Evolutionary conservation across 2,797 vertebrate genomes (phyloP).

Genomic region (Melopsittacus undulatus): DNA sequence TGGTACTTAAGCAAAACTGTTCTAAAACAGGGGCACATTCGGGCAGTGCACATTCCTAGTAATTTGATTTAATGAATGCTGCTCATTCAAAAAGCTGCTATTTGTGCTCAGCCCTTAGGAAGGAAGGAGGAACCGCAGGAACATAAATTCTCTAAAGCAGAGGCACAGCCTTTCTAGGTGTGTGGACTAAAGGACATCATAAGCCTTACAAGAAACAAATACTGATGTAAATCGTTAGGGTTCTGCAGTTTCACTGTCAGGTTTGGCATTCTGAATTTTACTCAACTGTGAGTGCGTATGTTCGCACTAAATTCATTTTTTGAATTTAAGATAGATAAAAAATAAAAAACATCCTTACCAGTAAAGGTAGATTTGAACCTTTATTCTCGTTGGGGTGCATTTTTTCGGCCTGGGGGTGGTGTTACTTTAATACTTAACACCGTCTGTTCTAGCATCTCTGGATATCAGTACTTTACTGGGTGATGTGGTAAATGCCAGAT

Average conservation of each 20-base stretch:
- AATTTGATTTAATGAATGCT: constrained; percentile 34
- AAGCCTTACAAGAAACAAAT: not conserved
- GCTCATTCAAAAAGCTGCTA: constrained; percentile 31
- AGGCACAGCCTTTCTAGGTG: not conserved
- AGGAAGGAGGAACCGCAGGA: not conserved
- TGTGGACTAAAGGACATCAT: not conserved
- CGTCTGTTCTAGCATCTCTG: not conserved
- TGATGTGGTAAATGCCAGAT: not conserved
- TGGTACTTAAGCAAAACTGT: not conserved
- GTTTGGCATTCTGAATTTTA: not conserved
- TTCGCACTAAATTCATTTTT: not conserved
- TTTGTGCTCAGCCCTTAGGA: constrained; percentile 26
- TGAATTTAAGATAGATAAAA: not conserved
- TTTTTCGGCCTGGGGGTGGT: not conserved
- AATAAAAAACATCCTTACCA: not conserved
- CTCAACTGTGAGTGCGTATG: not conserved
- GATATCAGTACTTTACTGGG: not conserved
- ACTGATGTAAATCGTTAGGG: not conserved
- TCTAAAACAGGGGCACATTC: not conserved
- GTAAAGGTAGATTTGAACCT: not conserved
- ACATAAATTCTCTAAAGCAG: constrained; percentile 10
- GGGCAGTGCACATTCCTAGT: not conserved
- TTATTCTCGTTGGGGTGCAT: not conserved
- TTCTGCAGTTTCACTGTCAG: not conserved
- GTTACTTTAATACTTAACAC: not conserved